Base-by-base conservation (phyloP, 2,797 vertebrate species). In the Channallabes apus region DNA sequence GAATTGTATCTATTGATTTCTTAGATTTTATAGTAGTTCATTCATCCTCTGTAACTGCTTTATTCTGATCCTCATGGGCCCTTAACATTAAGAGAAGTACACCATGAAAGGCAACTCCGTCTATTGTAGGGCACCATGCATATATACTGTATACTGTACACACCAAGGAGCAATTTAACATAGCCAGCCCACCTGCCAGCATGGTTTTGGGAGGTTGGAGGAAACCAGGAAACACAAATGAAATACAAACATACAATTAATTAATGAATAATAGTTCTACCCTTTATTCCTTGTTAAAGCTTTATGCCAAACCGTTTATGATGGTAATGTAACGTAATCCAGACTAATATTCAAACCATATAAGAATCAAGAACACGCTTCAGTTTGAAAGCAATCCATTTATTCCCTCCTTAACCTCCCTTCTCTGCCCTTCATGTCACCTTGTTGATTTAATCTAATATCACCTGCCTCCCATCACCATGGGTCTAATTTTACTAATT, bases 401-500 rank as follows among this genome's bases (percentile, higher is more conserved):
- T 58, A 78, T 69, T 27, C 69, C 41, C 29, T 59, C 56, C 20
- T 69, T 82, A 71, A 84, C 83, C 68, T 18, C n/a, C 51, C 75
- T 51, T 20, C 82, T 82, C n/a, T 59, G 62, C 58, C 61, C 61
- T 84, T 54, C 79, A 71, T 3, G 3, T 88, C 58, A 88, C 58
- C 80, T 56, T 84, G 59, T 87, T 80, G 51, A 82, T 87, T 86
- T 89, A 78, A 86, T 86, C 73, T 83, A 58, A n/a, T 85, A 29
- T 64, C 79, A 81, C 32, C 85, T 73, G 15, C 88, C 73, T 85
- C 84, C 80, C 82, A 85, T 88, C 78, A 59, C 88, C 86, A 84
- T 78, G 20, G 46, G 84, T 84, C 82, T 85, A 62, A 81, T 90
- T 89, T 89, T 85, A 82, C 46, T 82, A 87, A 89, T 88, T 86